A percentile compares a stretch with the other conserved stretches of the same genome.
Evolutionary conservation across 1,140 invertebrate species (phyloP).

Genomic region (Formica exsecta): DNA sequence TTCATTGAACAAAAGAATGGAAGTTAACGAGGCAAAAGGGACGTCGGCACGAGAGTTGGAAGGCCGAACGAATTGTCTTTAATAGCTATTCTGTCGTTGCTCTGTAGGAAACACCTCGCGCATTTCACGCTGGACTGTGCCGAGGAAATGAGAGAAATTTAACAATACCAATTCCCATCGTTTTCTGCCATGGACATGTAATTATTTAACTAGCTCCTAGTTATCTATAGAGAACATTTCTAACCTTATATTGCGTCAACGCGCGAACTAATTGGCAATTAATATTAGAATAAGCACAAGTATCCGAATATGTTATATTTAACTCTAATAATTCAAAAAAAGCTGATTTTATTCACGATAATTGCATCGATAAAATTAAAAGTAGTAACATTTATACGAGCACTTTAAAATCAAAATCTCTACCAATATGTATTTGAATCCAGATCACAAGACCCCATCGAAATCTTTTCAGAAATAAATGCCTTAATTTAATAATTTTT

Average conservation of each 20-base stretch:
- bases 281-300: neutral
- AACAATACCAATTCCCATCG: neutral
- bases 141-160: constrained; percentile 42
- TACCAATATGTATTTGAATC: neutral
- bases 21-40: constrained; percentile 39
- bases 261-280: constrained; percentile 17
- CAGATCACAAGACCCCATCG: neutral
- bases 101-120: neutral
- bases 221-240: neutral
- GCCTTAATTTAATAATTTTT: neutral
- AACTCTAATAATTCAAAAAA: neutral
- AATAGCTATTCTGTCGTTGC: constrained; percentile 43
- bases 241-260: neutral
- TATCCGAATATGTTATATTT: neutral
- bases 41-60: neutral
- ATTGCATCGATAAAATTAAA: neutral
- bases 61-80: constrained; percentile 54
- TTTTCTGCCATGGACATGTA: neutral
- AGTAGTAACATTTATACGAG: constrained; percentile 1
- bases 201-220: neutral
- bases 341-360: neutral
- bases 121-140: constrained; percentile 25
- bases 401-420: neutral
- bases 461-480: neutral
- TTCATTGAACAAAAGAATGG: constrained; percentile 39